Percentiles rank a stretch among this genome's conserved stretches.
phyloP scores from a whole-genome alignment of 2,888 invertebrate genomes.

The Tenthredo mesomela region DNA sequence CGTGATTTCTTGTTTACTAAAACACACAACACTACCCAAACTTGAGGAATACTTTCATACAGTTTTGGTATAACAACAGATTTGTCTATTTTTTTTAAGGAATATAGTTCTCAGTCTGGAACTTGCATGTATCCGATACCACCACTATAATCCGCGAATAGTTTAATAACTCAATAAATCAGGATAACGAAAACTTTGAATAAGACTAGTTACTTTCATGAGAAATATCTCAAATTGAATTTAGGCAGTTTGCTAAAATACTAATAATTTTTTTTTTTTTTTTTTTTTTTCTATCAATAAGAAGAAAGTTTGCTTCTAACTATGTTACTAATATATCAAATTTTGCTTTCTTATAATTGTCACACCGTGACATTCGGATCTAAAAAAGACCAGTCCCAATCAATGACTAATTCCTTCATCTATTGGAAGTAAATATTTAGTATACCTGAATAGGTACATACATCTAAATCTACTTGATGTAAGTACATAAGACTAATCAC shows the following conservation, averaged over 20 bases:
- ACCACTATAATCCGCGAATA: not conserved
- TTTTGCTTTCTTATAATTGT: not conserved
- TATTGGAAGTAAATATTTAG: not conserved
- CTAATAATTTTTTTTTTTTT: not conserved
- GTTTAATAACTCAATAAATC: not conserved
- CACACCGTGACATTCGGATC: not conserved
- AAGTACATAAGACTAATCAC: conserved; percentile 14
- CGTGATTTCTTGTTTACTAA: not conserved
- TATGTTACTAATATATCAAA: not conserved
- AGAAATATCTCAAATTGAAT: not conserved
- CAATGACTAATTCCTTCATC: not conserved
- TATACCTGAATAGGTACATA: not conserved
- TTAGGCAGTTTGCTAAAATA: not conserved
- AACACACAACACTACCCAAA: conserved; percentile 1
- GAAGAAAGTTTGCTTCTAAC: not conserved
- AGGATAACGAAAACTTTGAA: not conserved
- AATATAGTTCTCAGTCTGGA: not conserved
- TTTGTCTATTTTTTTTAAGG: conserved; percentile 7
- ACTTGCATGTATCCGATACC: not conserved
- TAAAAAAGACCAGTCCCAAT: not conserved
- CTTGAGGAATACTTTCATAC: conserved; percentile 29
- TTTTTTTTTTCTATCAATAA: not conserved
- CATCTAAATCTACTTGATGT: conserved; percentile 21
- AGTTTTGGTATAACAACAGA: conserved; percentile 15
- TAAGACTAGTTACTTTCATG: not conserved